Percentiles rank a stretch among this genome's conserved stretches.
These are phyloP conservation scores for Lycocerus yunnanus DNA, from an alignment of 2,888 invertebrate species.

Conservation along the genomic window DNA sequence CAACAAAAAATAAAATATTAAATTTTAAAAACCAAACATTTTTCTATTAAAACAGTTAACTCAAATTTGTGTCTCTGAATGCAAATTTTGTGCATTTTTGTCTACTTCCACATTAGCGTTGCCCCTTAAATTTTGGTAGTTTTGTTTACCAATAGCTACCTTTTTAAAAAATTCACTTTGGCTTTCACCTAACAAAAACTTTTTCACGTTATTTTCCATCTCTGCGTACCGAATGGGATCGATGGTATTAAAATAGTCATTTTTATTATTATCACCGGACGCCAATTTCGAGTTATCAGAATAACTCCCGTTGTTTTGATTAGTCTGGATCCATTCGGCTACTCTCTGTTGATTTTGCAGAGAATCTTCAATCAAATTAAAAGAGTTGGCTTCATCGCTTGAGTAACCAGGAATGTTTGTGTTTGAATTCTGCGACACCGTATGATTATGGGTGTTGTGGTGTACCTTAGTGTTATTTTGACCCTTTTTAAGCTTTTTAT, in stretches of 20 bases:
- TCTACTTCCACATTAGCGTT: constrained; percentile 10
- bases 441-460: neutral
- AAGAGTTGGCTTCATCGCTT: constrained; percentile 36
- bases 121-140: constrained; percentile 42
- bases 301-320: constrained; percentile 57
- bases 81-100: constrained; percentile 16
- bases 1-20: neutral
- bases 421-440: neutral
- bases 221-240: constrained; percentile 62
- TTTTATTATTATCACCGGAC: constrained; percentile 42
- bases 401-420: constrained; percentile 34
- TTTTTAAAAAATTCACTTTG: constrained; percentile 47
- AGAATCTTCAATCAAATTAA: constrained; percentile 35
- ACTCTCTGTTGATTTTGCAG: constrained; percentile 56
- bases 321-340: constrained; percentile 75
- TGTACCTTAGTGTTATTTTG: constrained; percentile 16
- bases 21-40: constrained; percentile 1
- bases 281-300: constrained; percentile 54
- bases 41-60: constrained; percentile 2
- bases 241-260: constrained; percentile 54
- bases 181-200: constrained; percentile 63
- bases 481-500: constrained; percentile 28
- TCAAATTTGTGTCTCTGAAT: constrained; percentile 48
- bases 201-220: constrained; percentile 79
- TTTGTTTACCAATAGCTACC: constrained; percentile 49